phyloP scores from a whole-genome alignment of 1,140 invertebrate genomes.

The Drosophila trapezifrons region DNA sequence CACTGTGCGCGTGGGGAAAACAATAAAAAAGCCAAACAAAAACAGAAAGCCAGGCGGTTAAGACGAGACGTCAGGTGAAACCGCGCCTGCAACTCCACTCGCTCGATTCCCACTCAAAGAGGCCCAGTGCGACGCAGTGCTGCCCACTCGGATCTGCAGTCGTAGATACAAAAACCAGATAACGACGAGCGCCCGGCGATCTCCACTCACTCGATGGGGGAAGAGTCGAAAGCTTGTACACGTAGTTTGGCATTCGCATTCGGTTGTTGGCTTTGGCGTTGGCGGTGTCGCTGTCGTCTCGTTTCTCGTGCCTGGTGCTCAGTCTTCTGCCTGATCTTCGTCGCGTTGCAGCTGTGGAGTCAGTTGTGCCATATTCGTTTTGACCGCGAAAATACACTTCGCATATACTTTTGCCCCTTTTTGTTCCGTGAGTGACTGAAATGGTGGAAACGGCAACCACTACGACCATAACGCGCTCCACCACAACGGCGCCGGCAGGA shows the following conservation, averaged over 20 bases:
- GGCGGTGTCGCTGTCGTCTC: constrained; percentile 12
- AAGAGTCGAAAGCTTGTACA: constrained; percentile 57
- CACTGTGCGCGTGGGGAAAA: constrained; percentile 36
- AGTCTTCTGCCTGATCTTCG: constrained; percentile 31
- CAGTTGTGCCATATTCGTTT: constrained; percentile 41
- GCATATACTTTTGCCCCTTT: constrained; percentile 4
- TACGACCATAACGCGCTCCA: constrained; percentile 73
- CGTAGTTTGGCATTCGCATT: constrained; percentile 47
- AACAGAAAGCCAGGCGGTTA: constrained; percentile 31
- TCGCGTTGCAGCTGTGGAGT: constrained; percentile 36
- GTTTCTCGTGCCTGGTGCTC: constrained; percentile 5
- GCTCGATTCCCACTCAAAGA: constrained; percentile 31
- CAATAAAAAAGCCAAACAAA: constrained; percentile 36
- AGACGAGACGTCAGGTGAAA: constrained; percentile 54
- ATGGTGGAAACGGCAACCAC: constrained; percentile 79
- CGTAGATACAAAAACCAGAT: constrained; percentile 58
- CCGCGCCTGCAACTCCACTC: constrained; percentile 26
- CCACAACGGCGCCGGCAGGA: constrained; percentile 36
- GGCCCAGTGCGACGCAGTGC: constrained; percentile 6
- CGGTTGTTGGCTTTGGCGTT: constrained; percentile 42
- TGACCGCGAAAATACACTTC: constrained; percentile 33
- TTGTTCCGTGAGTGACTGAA: constrained; percentile 22
- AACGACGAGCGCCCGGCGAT: constrained; percentile 46
- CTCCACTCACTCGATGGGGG: constrained; percentile 51
- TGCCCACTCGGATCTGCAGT: constrained; percentile 62